A percentile compares a stretch with the other conserved stretches of the same genome.
These are phyloP conservation scores for Lasioglossum oenotherae DNA, from an alignment of 2,888 invertebrate genomes.

Conservation along the genomic window DNA sequence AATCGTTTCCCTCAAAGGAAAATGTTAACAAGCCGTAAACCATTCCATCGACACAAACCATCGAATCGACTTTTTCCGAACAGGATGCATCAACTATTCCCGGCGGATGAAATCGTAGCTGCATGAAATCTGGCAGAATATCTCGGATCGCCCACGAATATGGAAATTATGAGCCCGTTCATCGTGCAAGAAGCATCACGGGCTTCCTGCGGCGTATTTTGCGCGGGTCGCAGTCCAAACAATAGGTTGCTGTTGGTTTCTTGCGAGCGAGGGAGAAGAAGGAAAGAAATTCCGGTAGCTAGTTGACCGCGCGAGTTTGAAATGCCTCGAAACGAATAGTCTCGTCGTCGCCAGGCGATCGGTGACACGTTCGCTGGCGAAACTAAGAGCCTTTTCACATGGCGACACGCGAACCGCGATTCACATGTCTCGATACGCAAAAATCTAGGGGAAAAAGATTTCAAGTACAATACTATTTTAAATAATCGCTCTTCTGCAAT, in stretches of 20 bases:
- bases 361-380: neutral
- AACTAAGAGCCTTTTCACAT: neutral
- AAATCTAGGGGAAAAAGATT: neutral
- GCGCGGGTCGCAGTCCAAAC: constrained; percentile 40
- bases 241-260: constrained; percentile 58
- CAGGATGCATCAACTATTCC: neutral
- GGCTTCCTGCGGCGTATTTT: constrained; percentile 37
- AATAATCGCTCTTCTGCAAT: neutral
- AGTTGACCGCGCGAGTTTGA: constrained; percentile 57
- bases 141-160: constrained; percentile 29
- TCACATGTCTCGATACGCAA: neutral
- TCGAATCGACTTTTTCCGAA: neutral
- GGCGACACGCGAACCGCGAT: neutral
- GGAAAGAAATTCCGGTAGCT: constrained; percentile 59
- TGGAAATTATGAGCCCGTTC: constrained; percentile 27
- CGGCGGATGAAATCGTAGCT: neutral
- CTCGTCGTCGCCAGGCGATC: neutral
- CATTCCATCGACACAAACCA: neutral
- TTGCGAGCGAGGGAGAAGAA: constrained; percentile 48
- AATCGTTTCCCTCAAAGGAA: neutral
- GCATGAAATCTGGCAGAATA: neutral
- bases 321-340: constrained; percentile 47
- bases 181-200: constrained; percentile 42
- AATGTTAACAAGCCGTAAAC: neutral
- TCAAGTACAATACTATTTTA: neutral